Conservation (phyloP, 2,797 vertebrate genomes). For the Phrynocephalus vlangalii region DNA sequence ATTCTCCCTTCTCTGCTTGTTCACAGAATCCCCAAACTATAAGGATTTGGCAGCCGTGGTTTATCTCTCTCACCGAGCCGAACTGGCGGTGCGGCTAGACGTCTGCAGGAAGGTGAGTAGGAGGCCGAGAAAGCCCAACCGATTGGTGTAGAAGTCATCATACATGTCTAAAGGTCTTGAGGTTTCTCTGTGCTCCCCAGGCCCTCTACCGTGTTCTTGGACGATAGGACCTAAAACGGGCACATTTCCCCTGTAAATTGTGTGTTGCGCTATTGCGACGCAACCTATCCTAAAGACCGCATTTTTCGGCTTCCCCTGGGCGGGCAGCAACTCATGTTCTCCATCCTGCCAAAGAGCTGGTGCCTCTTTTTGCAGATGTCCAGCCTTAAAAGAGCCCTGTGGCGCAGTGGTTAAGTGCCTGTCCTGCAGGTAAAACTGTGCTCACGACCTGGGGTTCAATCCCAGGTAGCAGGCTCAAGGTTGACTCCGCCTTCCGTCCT, state of each 20-base stretch:
- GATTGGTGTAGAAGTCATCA: neutral
- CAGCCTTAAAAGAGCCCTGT: neutral
- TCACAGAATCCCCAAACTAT: slow-evolving; percentile 87
- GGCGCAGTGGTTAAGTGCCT: too few species aligned
- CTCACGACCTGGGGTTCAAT: too few species aligned
- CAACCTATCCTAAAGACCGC: too few species aligned
- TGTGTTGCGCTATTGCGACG: too few species aligned
- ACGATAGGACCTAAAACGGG: neutral
- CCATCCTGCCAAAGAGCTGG: neutral
- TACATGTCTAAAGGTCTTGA: neutral
- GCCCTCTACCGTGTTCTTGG: neutral
- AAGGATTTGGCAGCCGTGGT: slow-evolving; percentile 92
- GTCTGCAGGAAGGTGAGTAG: slow-evolving; percentile 91
- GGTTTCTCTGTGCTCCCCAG: neutral
- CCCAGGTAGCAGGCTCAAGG: too few species aligned
- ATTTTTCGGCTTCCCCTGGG: neutral
- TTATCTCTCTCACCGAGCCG: slow-evolving; percentile 91
- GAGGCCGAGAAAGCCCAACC: accelerated
- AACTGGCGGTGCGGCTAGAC: slow-evolving; percentile 89
- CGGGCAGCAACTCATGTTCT: neutral
- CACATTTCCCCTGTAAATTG: too few species aligned
- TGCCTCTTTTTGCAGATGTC: neutral
- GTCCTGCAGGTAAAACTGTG: too few species aligned
- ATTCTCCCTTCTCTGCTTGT: neutral
- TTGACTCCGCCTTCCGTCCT: too few species aligned